Conservation (phyloP, 2,888 invertebrate genomes). For the Seira ritae region DNA sequence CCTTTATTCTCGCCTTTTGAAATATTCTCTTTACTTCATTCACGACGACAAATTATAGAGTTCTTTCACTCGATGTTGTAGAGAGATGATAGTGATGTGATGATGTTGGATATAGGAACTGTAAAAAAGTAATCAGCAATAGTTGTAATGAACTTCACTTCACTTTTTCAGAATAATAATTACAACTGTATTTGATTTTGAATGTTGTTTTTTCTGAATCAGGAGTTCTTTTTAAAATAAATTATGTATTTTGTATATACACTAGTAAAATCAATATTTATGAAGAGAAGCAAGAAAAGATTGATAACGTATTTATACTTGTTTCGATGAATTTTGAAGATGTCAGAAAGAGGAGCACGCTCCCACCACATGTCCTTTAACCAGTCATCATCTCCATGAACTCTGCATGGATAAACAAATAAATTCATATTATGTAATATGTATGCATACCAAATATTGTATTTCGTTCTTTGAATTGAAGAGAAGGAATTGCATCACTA, state of each 20-base stretch:
- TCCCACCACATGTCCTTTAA: slow-evolving; percentile 54
- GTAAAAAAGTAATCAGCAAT: slow-evolving; percentile 32
- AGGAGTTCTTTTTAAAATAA: slow-evolving; percentile 29
- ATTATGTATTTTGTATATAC: too few relatives aligned
- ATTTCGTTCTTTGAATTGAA: too few relatives aligned
- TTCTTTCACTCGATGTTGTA: too few relatives aligned
- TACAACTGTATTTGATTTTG: too few relatives aligned
- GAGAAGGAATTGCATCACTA: background rate
- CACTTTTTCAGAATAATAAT: too few relatives aligned
- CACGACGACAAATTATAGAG: too few relatives aligned
- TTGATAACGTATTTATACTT: slow-evolving; percentile 20
- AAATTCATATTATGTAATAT: background rate
- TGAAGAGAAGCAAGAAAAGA: slow-evolving; percentile 25
- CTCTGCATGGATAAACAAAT: slow-evolving; percentile 81
- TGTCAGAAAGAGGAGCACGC: slow-evolving; percentile 36
- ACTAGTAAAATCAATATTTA: slow-evolving; percentile 25
- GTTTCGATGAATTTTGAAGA: slow-evolving; percentile 45
- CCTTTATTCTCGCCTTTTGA: too few relatives aligned
- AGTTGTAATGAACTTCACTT: too few relatives aligned
- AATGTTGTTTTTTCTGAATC: slow-evolving; percentile 5
- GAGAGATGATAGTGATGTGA: background rate
- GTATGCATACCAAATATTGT: background rate
- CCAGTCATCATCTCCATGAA: slow-evolving; percentile 98
- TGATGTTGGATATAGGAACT: slow-evolving; percentile 37
- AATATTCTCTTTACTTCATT: too few relatives aligned